These are phyloP conservation scores for Anhinga rufa DNA, from an alignment of 2,113 vertebrate genomes.

Conservation along the genomic window DNA sequence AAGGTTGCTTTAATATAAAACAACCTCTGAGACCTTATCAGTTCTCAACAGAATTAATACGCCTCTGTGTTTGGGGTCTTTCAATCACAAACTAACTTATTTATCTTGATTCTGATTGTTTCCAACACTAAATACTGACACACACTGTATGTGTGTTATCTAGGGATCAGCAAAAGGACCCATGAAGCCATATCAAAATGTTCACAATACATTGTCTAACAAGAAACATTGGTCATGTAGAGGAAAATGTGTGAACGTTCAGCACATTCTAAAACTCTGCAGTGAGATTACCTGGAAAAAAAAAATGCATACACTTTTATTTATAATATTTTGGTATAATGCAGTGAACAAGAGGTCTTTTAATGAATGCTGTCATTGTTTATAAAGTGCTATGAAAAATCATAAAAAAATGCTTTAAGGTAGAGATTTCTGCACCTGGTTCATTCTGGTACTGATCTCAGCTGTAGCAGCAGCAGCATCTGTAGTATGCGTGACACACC, in stretches of 20 bases:
- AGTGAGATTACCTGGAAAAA: background rate
- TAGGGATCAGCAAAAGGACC: background rate
- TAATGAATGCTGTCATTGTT: background rate
- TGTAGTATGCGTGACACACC: accelerated
- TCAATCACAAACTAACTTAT: background rate
- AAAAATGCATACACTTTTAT: background rate
- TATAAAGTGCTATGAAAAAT: background rate
- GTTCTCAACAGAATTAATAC: background rate
- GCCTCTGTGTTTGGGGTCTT: background rate
- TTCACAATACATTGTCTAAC: background rate
- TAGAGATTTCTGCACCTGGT: background rate
- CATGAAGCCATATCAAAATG: background rate
- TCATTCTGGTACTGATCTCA: background rate
- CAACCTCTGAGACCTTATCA: background rate
- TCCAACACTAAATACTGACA: background rate
- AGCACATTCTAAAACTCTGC: background rate
- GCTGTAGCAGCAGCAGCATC: background rate
- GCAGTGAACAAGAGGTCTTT: background rate
- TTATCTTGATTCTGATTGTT: background rate
- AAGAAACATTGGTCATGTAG: background rate
- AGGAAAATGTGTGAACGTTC: background rate
- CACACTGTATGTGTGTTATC: background rate
- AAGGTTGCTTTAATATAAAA: background rate
- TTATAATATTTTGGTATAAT: background rate
- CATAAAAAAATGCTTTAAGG: background rate